Percentiles rank a stretch among this genome's conserved stretches.
These are phyloP conservation scores for Habroteleia sp. DNA, from an alignment of 2,888 invertebrate genomes.

Conservation along the genomic window DNA sequence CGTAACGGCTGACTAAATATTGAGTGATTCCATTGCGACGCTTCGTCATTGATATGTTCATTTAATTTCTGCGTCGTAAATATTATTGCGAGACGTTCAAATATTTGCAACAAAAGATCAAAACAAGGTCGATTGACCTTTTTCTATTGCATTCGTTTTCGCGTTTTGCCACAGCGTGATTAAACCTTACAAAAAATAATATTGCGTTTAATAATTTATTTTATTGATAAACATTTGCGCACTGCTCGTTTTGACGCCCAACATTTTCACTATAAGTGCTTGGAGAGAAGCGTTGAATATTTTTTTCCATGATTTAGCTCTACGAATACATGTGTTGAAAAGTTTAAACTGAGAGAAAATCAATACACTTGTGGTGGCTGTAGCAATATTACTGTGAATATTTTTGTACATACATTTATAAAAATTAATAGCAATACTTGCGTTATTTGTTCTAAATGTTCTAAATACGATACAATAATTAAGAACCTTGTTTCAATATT, in stretches of 20 bases:
- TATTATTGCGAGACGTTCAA: not conserved
- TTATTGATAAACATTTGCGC: conserved; percentile 24
- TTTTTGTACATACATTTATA: conserved; percentile 45
- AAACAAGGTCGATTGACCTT: conserved; percentile 3
- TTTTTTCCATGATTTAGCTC: conserved; percentile 36
- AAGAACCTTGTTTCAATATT: conserved; percentile 3
- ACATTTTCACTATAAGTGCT: conserved; percentile 30
- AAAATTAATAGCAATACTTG: conserved; percentile 23
- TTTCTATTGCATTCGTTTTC: conserved; percentile 7
- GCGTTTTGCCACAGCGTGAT: conserved; percentile 7
- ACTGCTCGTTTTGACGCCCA: conserved; percentile 1
- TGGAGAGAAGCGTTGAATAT: conserved; percentile 13
- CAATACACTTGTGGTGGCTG: conserved; percentile 30
- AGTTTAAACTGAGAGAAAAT: conserved; percentile 54
- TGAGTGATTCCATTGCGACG: conserved; percentile 28
- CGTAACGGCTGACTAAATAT: conserved; percentile 43
- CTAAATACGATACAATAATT: conserved; percentile 28
- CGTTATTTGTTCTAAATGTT: conserved; percentile 26
- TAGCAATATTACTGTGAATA: conserved; percentile 33
- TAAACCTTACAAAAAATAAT: conserved; percentile 25
- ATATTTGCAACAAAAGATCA: not conserved
- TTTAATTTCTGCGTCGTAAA: conserved; percentile 18
- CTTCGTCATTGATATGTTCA: conserved; percentile 12
- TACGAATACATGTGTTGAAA: conserved; percentile 43
- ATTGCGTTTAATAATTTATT: conserved; percentile 23